Conservation (phyloP, 2,113 vertebrate genomes). For the Pantherophis guttatus region DNA sequence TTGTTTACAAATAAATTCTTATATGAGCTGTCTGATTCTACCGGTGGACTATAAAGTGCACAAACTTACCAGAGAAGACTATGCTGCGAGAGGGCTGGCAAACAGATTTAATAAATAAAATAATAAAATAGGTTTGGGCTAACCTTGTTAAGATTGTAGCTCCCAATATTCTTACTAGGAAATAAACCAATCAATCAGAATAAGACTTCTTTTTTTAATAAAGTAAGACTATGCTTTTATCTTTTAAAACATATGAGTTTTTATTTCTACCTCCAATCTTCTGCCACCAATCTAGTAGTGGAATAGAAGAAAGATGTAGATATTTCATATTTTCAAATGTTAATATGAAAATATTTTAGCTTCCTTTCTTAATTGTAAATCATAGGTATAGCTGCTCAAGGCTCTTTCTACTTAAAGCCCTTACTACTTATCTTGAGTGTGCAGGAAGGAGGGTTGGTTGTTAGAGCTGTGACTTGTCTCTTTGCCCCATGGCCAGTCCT, state of each 20-base stretch:
- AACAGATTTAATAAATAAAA: background rate
- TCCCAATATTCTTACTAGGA: background rate
- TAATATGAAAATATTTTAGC: slow-evolving; percentile 26
- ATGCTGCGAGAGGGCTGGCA: background rate
- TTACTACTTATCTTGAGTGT: slow-evolving; percentile 47
- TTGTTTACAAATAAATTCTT: background rate
- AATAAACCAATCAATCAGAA: background rate
- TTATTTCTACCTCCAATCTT: background rate
- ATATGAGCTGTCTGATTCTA: background rate
- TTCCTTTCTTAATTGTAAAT: slow-evolving; percentile 16
- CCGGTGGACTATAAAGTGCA: background rate
- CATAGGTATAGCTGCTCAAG: background rate
- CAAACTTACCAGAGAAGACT: background rate
- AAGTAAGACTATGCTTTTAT: background rate
- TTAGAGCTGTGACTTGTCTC: slow-evolving; percentile 54
- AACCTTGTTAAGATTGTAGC: background rate
- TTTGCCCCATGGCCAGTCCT: slow-evolving; percentile 38
- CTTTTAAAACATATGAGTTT: background rate
- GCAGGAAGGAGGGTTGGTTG: slow-evolving; percentile 53
- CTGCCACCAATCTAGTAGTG: background rate
- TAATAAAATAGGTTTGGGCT: background rate
- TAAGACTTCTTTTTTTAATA: background rate
- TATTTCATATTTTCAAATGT: slow-evolving; percentile 39
- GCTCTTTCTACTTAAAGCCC: slow-evolving; percentile 36
- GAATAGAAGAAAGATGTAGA: background rate